Conservation (phyloP, 2,888 invertebrate species). For the Neocrepidodera transversa region DNA sequence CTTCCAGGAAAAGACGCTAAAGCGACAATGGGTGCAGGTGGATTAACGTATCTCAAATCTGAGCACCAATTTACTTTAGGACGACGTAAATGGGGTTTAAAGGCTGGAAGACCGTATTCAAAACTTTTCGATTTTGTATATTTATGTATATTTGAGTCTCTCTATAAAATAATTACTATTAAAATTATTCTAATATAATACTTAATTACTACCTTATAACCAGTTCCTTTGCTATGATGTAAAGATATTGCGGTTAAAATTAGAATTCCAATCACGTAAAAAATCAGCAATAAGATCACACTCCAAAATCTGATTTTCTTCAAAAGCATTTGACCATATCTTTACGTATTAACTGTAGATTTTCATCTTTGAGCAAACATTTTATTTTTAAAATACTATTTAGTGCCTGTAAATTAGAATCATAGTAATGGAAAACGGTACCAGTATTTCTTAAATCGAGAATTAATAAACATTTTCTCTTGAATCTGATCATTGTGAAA, state of each 20-base stretch:
- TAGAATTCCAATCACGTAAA: conserved; percentile 60
- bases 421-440: too few relatives aligned
- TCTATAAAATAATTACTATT: conserved; percentile 24
- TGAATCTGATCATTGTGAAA: too few relatives aligned
- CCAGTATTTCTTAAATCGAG: too few relatives aligned
- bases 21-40: conserved; percentile 68
- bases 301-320: conserved; percentile 60
- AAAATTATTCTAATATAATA: too few relatives aligned
- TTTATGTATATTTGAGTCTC: conserved; percentile 25
- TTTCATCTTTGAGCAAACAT: conserved; percentile 5
- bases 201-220: conserved; percentile 35
- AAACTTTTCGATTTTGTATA: conserved; percentile 44
- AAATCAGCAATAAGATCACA: conserved; percentile 57
- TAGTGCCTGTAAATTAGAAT: too few relatives aligned
- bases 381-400: too few relatives aligned
- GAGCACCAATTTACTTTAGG: conserved; percentile 64
- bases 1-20: conserved; percentile 84
- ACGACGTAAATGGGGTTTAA: conserved; percentile 52
- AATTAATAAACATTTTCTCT: too few relatives aligned
- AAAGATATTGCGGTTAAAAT: conserved; percentile 60
- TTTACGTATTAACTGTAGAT: conserved; percentile 17
- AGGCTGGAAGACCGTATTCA: conserved; percentile 52
- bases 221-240: conserved; percentile 53
- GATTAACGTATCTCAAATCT: conserved; percentile 58
- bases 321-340: conserved; percentile 56